These are phyloP conservation scores for Acrocyrtus sp. DNA, from an alignment of 2,888 invertebrate species.

Conservation along the genomic window DNA sequence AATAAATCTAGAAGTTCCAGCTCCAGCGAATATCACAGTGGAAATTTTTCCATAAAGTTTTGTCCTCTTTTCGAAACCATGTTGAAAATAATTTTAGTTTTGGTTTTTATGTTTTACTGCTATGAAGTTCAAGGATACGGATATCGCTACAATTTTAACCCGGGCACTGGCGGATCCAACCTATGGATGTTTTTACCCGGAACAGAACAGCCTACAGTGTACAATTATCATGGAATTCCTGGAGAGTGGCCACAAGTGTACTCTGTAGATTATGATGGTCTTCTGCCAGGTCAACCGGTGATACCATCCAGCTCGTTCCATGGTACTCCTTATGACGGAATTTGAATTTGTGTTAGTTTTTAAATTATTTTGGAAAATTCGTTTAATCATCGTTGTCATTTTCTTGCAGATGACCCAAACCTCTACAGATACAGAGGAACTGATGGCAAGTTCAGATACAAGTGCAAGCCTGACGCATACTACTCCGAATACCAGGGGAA, in stretches of 20 bases:
- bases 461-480: constrained; percentile 49
- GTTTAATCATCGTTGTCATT: background rate
- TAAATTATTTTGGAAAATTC: too few relatives aligned
- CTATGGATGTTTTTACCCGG: constrained; percentile 51
- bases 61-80: too few relatives aligned
- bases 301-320: background rate
- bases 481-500: constrained; percentile 31
- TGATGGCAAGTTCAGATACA: constrained; percentile 39
- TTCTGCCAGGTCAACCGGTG: constrained; percentile 23
- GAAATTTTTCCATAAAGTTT: too few relatives aligned
- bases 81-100: constrained; percentile 16
- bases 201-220: constrained; percentile 42
- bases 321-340: too few relatives aligned
- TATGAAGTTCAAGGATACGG: constrained; percentile 39
- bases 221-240: constrained; percentile 19
- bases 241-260: constrained; percentile 33
- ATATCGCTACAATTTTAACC: constrained; percentile 48
- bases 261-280: constrained; percentile 31
- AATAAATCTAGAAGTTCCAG: too few relatives aligned
- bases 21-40: too few relatives aligned
- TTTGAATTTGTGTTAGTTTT: background rate
- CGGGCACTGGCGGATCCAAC: constrained; percentile 26
- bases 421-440: constrained; percentile 41
- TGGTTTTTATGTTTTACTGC: constrained; percentile 14
- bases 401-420: constrained; percentile 33